These are phyloP conservation scores for Sarcoramphus papa DNA, from an alignment of 2,797 vertebrate species.

Conservation along the genomic window DNA sequence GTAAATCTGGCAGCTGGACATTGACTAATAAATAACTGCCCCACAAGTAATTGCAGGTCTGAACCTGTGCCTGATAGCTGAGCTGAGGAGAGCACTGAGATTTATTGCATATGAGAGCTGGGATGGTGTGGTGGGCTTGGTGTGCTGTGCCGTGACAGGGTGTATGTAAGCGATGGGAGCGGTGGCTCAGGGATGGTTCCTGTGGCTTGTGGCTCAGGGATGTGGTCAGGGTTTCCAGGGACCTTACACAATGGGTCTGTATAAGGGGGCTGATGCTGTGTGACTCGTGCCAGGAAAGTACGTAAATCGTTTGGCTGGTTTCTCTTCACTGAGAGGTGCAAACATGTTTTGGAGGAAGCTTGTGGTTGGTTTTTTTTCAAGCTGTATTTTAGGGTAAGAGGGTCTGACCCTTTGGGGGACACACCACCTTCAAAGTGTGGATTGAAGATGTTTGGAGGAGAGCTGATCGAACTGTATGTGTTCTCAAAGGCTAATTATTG, in stretches of 20 bases:
- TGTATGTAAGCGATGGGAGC: background rate
- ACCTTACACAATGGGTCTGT: background rate
- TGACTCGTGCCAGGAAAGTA: background rate
- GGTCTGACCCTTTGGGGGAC: background rate
- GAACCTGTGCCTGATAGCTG: background rate
- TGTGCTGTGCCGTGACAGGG: background rate
- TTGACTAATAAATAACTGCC: slow-evolving; percentile 10
- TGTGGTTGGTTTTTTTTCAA: background rate
- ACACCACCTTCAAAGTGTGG: background rate
- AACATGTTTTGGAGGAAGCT: background rate
- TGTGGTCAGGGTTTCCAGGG: background rate
- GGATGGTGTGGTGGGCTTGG: background rate
- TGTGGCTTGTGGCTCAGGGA: background rate
- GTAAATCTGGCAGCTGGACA: slow-evolving; percentile 42
- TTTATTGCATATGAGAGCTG: background rate
- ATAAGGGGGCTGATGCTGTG: background rate
- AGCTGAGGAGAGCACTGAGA: background rate
- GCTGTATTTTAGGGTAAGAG: background rate
- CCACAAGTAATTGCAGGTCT: background rate
- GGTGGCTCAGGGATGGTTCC: background rate
- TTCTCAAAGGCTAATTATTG: background rate
- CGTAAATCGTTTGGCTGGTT: background rate
- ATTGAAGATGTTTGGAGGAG: background rate
- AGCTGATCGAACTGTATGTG: background rate
- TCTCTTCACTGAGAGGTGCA: background rate